Evolutionary conservation across 2,888 invertebrate species (phyloP).

Genomic region (Prostheceraeus crozeri): DNA sequence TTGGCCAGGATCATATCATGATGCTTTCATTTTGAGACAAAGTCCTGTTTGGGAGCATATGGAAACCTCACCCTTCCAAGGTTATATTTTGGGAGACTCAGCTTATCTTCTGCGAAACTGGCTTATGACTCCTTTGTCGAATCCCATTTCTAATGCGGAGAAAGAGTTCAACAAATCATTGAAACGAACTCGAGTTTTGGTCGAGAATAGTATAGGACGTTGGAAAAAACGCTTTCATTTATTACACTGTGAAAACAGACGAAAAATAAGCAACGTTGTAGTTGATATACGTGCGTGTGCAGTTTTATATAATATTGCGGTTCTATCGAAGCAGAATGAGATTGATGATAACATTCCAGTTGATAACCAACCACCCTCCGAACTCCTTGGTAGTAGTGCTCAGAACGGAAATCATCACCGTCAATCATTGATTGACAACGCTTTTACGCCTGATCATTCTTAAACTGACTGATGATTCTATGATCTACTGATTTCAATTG

Average conservation of each 20-base stretch:
- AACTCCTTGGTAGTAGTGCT: too few species aligned
- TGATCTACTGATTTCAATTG: too few species aligned
- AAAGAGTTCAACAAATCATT: conserved; percentile 19
- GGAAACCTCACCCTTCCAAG: conserved; percentile 36
- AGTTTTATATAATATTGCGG: conserved; percentile 2
- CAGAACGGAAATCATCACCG: too few species aligned
- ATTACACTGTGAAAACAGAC: conserved; percentile 34
- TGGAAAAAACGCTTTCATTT: conserved; percentile 34
- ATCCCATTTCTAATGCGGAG: conserved; percentile 32
- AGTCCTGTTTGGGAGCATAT: conserved; percentile 36
- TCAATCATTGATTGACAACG: too few species aligned
- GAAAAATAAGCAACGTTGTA: conserved; percentile 2
- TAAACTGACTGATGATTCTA: too few species aligned
- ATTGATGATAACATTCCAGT: neutral
- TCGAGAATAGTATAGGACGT: conserved; percentile 33
- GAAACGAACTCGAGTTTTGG: conserved; percentile 33
- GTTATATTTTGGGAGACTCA: conserved; percentile 34
- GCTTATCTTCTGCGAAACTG: conserved; percentile 36
- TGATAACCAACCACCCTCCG: conserved; percentile 3
- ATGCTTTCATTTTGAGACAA: conserved; percentile 41
- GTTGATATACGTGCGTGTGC: conserved; percentile 11
- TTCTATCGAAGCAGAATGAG: neutral
- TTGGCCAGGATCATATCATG: conserved; percentile 43
- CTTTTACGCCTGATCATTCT: too few species aligned
- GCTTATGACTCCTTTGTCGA: conserved; percentile 38